Percentiles rank a stretch among this genome's conserved stretches.
Evolutionary conservation across 2,797 vertebrate genomes (phyloP).

Genomic region (Linurgus olivaceus): DNA sequence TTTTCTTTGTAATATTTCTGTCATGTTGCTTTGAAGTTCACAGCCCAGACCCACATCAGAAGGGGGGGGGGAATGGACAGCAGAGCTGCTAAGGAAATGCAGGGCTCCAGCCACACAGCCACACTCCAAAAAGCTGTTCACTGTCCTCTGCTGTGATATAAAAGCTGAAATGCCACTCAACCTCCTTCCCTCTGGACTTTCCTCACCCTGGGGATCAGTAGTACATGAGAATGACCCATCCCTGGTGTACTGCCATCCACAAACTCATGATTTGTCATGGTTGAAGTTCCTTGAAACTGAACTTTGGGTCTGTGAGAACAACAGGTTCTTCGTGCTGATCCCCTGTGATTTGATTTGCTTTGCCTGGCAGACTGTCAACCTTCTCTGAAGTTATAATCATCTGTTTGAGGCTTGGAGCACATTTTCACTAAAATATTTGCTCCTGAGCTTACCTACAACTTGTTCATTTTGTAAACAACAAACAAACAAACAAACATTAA

Average conservation of each 20-base stretch:
- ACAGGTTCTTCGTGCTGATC: neutral
- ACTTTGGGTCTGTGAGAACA: slow-evolving; percentile 46
- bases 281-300: slow-evolving; percentile 51
- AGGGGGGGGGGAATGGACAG: neutral
- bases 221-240: slow-evolving; percentile 61
- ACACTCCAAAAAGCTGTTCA: neutral
- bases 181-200: slow-evolving; percentile 36
- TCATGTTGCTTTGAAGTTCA: neutral
- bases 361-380: slow-evolving; percentile 31
- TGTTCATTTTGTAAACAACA: neutral
- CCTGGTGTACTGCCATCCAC: slow-evolving; percentile 38
- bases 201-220: slow-evolving; percentile 39
- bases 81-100: neutral
- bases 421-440: neutral
- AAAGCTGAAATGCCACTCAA: slow-evolving; percentile 52
- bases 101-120: neutral
- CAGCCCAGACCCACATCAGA: neutral
- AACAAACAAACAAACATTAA: neutral
- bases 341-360: slow-evolving; percentile 28
- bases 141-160: neutral
- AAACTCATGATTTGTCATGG: slow-evolving; percentile 62
- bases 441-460: neutral
- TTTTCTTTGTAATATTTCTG: neutral
- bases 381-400: neutral
- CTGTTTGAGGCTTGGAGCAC: neutral